Evolutionary conservation across 1,140 invertebrate species (phyloP).

Genomic region (Pseudomyrmex flavicornis): DNA sequence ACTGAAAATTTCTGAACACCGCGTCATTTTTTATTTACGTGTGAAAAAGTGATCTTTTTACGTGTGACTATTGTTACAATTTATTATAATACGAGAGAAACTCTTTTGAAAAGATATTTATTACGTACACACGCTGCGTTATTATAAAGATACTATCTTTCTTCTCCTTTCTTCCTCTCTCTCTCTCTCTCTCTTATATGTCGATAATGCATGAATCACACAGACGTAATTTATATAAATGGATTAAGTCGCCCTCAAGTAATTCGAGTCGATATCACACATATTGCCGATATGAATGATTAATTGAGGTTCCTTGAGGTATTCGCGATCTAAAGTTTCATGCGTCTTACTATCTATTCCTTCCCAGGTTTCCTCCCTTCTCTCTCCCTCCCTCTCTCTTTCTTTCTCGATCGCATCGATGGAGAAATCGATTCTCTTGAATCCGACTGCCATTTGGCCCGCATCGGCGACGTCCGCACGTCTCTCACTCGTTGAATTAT

Average conservation of each 20-base stretch:
- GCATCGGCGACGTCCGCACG: conserved; percentile 58
- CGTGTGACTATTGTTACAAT: neutral
- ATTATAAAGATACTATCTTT: too few species aligned
- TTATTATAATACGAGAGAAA: neutral
- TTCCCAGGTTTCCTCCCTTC: neutral
- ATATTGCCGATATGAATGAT: conserved; percentile 63
- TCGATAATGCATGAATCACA: conserved; percentile 9
- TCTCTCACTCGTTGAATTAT: conserved; percentile 65
- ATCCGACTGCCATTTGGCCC: conserved; percentile 60
- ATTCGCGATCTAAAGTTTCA: conserved; percentile 58
- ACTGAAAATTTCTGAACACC: neutral
- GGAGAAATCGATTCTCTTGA: conserved; percentile 48
- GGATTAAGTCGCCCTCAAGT: conserved; percentile 44
- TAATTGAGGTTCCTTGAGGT: conserved; percentile 54
- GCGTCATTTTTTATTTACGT: too few species aligned
- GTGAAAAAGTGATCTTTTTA: neutral
- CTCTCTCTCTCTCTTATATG: too few species aligned
- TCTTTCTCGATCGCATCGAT: conserved; percentile 61
- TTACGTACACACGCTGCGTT: neutral
- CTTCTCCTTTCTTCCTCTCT: too few species aligned
- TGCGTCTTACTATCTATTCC: conserved; percentile 45
- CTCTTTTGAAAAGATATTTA: neutral
- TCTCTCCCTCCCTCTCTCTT: neutral
- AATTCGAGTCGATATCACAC: conserved; percentile 46
- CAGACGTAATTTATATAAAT: conserved; percentile 52